Conservation (phyloP, 2,113 vertebrate genomes). For the Cyanoramphus novaezelandiae region DNA sequence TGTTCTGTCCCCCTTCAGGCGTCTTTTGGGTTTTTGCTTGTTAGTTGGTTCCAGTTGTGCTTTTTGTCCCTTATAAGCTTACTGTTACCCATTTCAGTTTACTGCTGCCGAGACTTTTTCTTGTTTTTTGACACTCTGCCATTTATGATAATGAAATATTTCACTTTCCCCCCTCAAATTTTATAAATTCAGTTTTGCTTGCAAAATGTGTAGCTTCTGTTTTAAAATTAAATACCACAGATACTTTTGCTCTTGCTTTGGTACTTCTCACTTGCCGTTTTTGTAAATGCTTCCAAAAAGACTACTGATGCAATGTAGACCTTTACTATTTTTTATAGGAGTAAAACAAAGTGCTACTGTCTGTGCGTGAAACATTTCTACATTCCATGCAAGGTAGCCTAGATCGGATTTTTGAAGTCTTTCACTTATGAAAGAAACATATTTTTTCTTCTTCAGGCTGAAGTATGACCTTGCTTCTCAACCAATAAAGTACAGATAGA, state of each 20-base stretch:
- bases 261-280: not conserved
- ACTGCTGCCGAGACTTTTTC: not conserved
- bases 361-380: not conserved
- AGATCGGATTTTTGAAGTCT: not conserved
- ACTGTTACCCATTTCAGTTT: not conserved
- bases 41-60: not conserved
- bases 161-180: not conserved
- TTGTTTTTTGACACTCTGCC: not conserved
- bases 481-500: not conserved
- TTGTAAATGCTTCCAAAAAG: not conserved
- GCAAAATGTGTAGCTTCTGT: not conserved
- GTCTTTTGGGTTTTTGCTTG: not conserved
- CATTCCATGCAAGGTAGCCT: not conserved
- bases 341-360: not conserved
- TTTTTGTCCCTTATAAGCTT: not conserved
- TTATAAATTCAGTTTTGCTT: not conserved
- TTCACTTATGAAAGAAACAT: not conserved
- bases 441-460: not conserved
- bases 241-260: not conserved
- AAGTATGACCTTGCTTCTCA: not conserved
- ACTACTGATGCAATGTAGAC: not conserved
- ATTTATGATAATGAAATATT: conserved; percentile 39
- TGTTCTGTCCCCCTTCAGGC: not conserved
- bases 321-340: not conserved
- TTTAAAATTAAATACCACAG: not conserved